These are phyloP conservation scores for Cetonia aurata DNA, from an alignment of 2,888 invertebrate species.

Conservation along the genomic window DNA sequence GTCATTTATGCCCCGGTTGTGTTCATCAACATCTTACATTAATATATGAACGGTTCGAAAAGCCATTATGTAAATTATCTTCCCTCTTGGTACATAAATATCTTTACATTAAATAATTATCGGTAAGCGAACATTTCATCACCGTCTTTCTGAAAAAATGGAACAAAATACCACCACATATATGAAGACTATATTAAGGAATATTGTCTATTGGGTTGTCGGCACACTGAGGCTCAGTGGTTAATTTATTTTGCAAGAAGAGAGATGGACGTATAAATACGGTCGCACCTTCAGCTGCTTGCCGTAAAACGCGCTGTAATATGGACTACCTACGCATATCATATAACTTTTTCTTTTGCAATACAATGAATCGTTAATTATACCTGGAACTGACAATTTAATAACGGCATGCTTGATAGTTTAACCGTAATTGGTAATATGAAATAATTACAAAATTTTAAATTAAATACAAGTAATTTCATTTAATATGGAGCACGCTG, in stretches of 20 bases:
- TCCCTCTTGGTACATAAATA: constrained; percentile 8
- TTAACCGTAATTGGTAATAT: constrained; percentile 1
- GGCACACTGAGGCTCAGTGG: not conserved
- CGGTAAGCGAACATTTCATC: constrained; percentile 18
- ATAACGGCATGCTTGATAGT: not conserved
- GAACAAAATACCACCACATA: constrained; percentile 1
- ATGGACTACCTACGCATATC: too few relatives aligned
- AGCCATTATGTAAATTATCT: constrained; percentile 32
- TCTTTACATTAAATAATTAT: constrained; percentile 26
- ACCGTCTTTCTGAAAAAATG: constrained; percentile 2
- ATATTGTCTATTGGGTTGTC: not conserved
- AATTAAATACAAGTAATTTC: too few relatives aligned
- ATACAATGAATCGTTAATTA: constrained; percentile 20
- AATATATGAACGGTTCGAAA: constrained; percentile 2
- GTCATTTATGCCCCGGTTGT: constrained; percentile 11
- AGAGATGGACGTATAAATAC: constrained; percentile 1
- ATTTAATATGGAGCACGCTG: not conserved
- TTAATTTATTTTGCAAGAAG: constrained; percentile 24
- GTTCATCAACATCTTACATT: constrained; percentile 11
- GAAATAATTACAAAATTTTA: not conserved
- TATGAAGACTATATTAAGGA: constrained; percentile 24
- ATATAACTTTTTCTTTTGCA: constrained; percentile 4
- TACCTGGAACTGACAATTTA: constrained; percentile 20
- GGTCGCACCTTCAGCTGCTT: constrained; percentile 8
- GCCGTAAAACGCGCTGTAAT: constrained; percentile 2